Evolutionary conservation across 2,888 invertebrate species (phyloP), one percentile per base, ranked within the genome.

Genomic region (Ptychoptera contaminata): DNA sequence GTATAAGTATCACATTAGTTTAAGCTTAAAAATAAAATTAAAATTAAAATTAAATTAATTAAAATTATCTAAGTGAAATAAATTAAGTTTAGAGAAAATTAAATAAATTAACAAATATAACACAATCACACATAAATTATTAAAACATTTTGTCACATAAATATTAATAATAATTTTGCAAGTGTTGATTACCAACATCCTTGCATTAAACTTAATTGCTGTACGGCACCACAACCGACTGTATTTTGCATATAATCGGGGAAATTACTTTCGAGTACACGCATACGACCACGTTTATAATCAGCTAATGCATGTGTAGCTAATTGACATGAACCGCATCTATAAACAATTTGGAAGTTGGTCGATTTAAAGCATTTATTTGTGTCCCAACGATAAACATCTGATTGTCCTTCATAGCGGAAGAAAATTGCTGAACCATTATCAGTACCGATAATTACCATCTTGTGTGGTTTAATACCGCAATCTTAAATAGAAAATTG

Each of bases 391-490:
- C 72, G 62, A 58, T 71, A 76, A 2, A 77, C 63, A 42, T 74
- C 72, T 1, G 69, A 58, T 50, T 73, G 62, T 45, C 65, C 75
- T 55, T 76, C 73, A 56, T 69, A 70, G 8, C 77, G 67, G 67
- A 76, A 76, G 60, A 71, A 72, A 29, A 77, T 58, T 2, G 72
- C 73, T 4, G 67, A 67, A 2, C 76, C 75, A 46, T 72, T 69
- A 58, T 77, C 77, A 2, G 76, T 76, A 32, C 78, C 78, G 36
- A 79, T 65, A 14, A 78, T 58, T 2, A 78, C 70, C 53, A 76
- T 63, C 49, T 69, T 71, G n/a, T 61, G 62, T 1, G 70, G 69
- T 52, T 78, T 78, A 2, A 58, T 55, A 8, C 78, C 79, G 30
- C 73, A 59, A 54, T 76, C 75, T 55, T 45, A 16, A 46, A 48